Conservation (phyloP, 2,888 invertebrate species). For the Syritta pipiens region DNA sequence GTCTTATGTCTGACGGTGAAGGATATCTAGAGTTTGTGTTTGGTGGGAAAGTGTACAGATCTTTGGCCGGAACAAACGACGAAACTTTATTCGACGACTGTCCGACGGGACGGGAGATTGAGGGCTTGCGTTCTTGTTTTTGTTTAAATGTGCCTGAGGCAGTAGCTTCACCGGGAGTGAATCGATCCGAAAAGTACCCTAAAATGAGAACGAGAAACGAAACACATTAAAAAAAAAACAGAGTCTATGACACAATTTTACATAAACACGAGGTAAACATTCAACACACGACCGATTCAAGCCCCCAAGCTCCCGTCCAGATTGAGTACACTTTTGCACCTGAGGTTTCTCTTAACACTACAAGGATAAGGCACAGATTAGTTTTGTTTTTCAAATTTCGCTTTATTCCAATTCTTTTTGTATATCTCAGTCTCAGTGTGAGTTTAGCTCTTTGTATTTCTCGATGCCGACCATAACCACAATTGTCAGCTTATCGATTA, state of each 20-base stretch:
- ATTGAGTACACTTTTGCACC: too few relatives aligned
- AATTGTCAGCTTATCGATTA: conserved; percentile 32
- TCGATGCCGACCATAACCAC: conserved; percentile 32
- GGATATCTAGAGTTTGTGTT: conserved; percentile 76
- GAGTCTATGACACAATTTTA: too few relatives aligned
- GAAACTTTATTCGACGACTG: conserved; percentile 71
- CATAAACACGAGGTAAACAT: too few relatives aligned
- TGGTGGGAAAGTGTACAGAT: conserved; percentile 78
- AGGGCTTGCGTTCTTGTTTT: conserved; percentile 68
- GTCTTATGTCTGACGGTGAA: conserved; percentile 73
- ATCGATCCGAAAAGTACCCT: conserved; percentile 76
- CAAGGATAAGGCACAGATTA: conserved; percentile 4
- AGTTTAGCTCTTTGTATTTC: conserved; percentile 23
- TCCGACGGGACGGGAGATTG: conserved; percentile 41
- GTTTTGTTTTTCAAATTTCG: conserved; percentile 17
- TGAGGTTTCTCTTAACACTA: background rate
- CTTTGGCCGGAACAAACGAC: conserved; percentile 73
- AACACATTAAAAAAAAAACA: too few relatives aligned
- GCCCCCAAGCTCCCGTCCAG: conserved; percentile 7
- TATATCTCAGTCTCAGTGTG: conserved; percentile 32
- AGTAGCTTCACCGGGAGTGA: conserved; percentile 77
- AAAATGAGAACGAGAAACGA: conserved; percentile 43
- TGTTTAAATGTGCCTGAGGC: conserved; percentile 73
- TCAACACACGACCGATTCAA: conserved; percentile 16
- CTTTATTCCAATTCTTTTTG: conserved; percentile 21